Base-by-base conservation (phyloP, 1,140 invertebrate genomes). In the Scaptomyza pallida region DNA sequence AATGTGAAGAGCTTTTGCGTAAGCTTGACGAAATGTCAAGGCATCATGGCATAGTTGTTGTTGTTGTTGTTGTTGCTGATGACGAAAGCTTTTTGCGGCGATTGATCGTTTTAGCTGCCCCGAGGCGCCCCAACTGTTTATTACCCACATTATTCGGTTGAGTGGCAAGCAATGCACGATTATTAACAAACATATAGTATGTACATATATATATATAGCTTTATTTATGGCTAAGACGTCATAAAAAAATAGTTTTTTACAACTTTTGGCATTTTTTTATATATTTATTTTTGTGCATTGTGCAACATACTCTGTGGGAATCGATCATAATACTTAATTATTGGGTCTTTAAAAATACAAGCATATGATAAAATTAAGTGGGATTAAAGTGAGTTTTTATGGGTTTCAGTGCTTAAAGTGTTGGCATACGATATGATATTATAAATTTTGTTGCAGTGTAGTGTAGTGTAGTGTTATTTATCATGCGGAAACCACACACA, bases 401-500 rank as follows among this genome's bases (percentile, higher is more conserved):
- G 4, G 23, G 23, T 37, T 12, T 50, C 13, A 45, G 8, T 50
- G 10, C 10, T 26, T 12, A 30, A 37, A 37, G n/a, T n/a, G n/a
- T n/a, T n/a, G n/a, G n/a, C n/a, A n/a, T n/a, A n/a, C n/a, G n/a
- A n/a, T n/a, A n/a, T n/a, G n/a, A n/a, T n/a, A n/a, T n/a, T n/a
- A n/a, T n/a, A n/a, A n/a, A n/a, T 57, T 65, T 59, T 76, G 67
- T 51, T 45, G 50, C 5, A 19, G n/a, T 65, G 52, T 40, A 74
- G 78, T 68, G 30, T 12, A 51, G 76, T 76, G 69, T 63, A 13
- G 2, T 15, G 48, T 59, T 16, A 26, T 59, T 85, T 73, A 55
- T 56, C 30, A 81, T 64, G 73, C 81, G 81, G 82, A 86, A 86
- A 85, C 81, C 81, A 64, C 81, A 81, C 60, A 86, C 81, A 81